Conservation (phyloP, 2,797 vertebrate species). For the Chelidonichthys spinosus region DNA sequence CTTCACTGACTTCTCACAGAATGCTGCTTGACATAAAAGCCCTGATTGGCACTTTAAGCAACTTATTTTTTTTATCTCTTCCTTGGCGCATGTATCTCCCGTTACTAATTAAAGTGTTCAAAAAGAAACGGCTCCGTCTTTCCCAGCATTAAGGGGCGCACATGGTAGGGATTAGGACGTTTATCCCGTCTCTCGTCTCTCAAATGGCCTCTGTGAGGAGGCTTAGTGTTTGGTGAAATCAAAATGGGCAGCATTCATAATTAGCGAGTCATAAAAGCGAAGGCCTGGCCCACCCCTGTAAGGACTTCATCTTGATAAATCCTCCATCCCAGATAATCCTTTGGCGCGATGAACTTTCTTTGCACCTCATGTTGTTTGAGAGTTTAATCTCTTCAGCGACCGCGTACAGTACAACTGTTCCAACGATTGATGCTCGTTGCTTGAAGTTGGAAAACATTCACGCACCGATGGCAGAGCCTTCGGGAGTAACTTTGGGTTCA, state of each 20-base stretch:
- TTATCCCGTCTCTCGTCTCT: slow-evolving; percentile 73
- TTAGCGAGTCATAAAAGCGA: slow-evolving; percentile 71
- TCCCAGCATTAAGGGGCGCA: slow-evolving; percentile 77
- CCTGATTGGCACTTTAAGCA: slow-evolving; percentile 15
- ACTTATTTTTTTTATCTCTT: slow-evolving; percentile 40
- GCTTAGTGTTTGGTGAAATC: slow-evolving; percentile 80
- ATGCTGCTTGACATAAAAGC: slow-evolving; percentile 32
- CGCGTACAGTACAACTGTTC: slow-evolving; percentile 30
- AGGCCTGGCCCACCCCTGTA: slow-evolving; percentile 68
- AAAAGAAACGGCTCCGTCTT: slow-evolving; percentile 53
- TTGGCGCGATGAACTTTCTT: slow-evolving; percentile 75
- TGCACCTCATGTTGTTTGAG: slow-evolving; percentile 68
- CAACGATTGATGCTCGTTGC: slow-evolving; percentile 2
- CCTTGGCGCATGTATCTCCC: slow-evolving; percentile 36
- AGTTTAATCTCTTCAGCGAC: slow-evolving; percentile 54
- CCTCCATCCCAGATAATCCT: slow-evolving; percentile 63
- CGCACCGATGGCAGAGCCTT: too few relatives aligned
- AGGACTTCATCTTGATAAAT: slow-evolving; percentile 74
- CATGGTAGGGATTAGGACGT: slow-evolving; percentile 83
- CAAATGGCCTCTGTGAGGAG: slow-evolving; percentile 60
- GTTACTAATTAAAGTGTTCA: slow-evolving; percentile 63
- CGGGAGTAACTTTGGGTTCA: too few relatives aligned
- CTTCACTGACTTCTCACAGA: slow-evolving; percentile 12
- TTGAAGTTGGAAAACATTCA: not conserved
- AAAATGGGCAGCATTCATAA: slow-evolving; percentile 76